Evolutionary conservation across 2,113 vertebrate species (phyloP), one percentile per base, ranked within the genome.

Genomic region (Saccopteryx leptura): DNA sequence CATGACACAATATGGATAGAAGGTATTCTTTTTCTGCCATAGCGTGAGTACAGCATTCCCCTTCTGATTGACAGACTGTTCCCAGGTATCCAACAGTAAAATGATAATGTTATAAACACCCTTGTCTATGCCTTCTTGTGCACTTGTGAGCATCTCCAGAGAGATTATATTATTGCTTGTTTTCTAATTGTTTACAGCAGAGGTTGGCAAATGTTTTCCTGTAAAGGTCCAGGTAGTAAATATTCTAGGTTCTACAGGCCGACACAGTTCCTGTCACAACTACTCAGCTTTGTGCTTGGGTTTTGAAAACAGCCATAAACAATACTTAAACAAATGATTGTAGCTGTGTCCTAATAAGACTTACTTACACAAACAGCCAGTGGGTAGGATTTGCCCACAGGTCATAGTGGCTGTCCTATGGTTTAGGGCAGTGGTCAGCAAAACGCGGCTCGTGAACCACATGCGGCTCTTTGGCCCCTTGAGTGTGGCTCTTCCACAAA

Each of bases 171-270:
- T 71, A 76, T 33, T 93, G 82, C 83, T 65, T 94, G 58, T 61
- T 88, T 91, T 76, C 81, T 92, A 84, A 95, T 80, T 89, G 71
- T 84, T 95, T 76, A 74, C 69, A 90, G 80, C 52, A 58, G 50
- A 39, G 15, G 4, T 12, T 83, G 56, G 46, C 2, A 78, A 91
- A 74, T 24, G 54, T 48, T 75, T 12, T 94, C 52, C 69, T 24
- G 46, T 14, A 60, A 95, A 91, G 69, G 48, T 48, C 4, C 79
- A 28, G 65, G 15, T 2, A 68, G 54, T 52, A 82, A 68, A 63
- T 63, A 78, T 50, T 74, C 63, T 13, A 82, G 69, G 66, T 17
- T 80, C 80, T 85, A 19, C 28, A 68, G n/a, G 58, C 31, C 68
- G 39, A 69, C 68, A 28, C 9, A 21, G 61, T 65, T 28, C 71